phyloP scores from a whole-genome alignment of 2,888 invertebrate species.

The Leucophenga montana region DNA sequence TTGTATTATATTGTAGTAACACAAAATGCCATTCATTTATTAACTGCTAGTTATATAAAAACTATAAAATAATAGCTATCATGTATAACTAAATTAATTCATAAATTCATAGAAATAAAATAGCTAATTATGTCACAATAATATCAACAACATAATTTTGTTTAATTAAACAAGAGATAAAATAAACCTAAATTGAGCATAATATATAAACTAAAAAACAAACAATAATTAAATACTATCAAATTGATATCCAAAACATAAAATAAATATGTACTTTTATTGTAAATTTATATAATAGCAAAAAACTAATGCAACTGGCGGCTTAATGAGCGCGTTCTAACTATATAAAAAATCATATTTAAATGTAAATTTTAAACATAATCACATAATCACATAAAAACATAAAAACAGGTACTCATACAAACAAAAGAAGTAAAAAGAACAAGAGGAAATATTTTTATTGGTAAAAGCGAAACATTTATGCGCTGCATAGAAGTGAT shows the following conservation, averaged over 20 bases:
- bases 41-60: no score
- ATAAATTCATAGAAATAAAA: neutral
- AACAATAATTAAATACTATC: no score
- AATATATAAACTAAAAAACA: neutral
- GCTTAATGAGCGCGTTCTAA: neutral
- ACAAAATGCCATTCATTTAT: neutral
- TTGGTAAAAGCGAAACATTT: no score
- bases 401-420: neutral
- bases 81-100: constrained; percentile 9
- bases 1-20: no score
- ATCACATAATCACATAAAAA: constrained; percentile 6
- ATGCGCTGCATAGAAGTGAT: no score
- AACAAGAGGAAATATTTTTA: no score
- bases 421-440: no score
- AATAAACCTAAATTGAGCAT: constrained; percentile 2
- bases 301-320: neutral
- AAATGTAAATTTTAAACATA: constrained; percentile 23
- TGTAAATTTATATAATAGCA: neutral
- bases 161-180: neutral
- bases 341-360: neutral
- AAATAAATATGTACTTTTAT: no score
- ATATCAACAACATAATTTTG: constrained; percentile 12
- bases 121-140: constrained; percentile 5
- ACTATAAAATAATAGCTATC: no score
- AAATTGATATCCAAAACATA: no score